phyloP scores from a whole-genome alignment of 2,888 invertebrate species.

The Epistrophella euchroma region DNA sequence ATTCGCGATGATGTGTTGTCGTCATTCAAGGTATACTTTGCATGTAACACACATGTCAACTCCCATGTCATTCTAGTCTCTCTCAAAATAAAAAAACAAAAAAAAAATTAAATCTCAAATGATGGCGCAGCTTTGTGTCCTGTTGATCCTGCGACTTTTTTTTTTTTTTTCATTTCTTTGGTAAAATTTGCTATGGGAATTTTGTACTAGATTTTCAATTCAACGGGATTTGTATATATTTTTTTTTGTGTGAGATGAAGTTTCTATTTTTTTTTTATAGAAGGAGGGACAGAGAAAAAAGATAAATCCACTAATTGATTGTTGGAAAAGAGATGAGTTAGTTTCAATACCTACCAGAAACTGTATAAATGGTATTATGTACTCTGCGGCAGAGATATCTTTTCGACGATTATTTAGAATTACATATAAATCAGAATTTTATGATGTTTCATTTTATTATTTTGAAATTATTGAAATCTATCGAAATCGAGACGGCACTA shows the following conservation, averaged over 20 bases:
- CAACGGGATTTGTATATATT: background rate
- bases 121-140: slow-evolving; percentile 61
- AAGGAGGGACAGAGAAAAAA: background rate
- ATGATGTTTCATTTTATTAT: no score
- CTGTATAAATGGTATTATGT: background rate
- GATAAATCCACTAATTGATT: slow-evolving; percentile 40
- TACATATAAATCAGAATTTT: no score
- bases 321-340: slow-evolving; percentile 7
- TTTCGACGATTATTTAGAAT: no score
- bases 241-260: background rate
- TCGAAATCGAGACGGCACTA: no score
- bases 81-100: background rate
- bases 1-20: slow-evolving; percentile 58
- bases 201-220: slow-evolving; percentile 33
- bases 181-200: background rate
- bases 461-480: no score
- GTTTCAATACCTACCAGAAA: background rate
- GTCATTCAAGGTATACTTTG: slow-evolving; percentile 24
- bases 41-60: slow-evolving; percentile 66
- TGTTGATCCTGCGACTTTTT: slow-evolving; percentile 51
- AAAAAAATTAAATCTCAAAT: slow-evolving; percentile 18
- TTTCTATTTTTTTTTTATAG: background rate
- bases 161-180: slow-evolving; percentile 5
- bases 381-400: no score
- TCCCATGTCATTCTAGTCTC: slow-evolving; percentile 57